A percentile compares a stretch with the other conserved stretches of the same genome.
These are phyloP conservation scores for Chrysotoxum bicinctum DNA, from an alignment of 2,888 invertebrate genomes.

Conservation along the genomic window DNA sequence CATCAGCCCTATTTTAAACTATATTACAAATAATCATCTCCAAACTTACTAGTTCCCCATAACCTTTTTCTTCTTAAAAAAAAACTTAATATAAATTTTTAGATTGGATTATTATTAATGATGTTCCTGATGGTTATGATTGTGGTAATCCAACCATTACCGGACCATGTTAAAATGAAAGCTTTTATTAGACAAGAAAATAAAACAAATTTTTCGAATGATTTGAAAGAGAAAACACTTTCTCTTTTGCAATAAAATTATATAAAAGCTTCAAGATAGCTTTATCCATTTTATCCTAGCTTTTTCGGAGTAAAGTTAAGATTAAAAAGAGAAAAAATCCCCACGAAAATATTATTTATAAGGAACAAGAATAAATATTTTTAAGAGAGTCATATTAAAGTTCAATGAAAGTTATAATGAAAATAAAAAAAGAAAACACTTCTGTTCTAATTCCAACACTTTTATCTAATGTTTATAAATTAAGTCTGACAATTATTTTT, in stretches of 20 bases:
- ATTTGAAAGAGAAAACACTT: conserved; percentile 34
- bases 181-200: not conserved
- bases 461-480: too few species aligned
- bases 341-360: not conserved
- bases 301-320: conserved; percentile 41
- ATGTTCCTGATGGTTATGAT: not conserved
- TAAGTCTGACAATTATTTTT: too few species aligned
- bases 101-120: not conserved
- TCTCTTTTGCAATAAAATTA: not conserved
- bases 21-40: too few species aligned
- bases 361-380: not conserved
- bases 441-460: too few species aligned
- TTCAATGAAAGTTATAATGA: too few species aligned
- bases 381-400: not conserved
- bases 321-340: conserved; percentile 18
- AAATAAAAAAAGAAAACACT: too few species aligned
- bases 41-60: too few species aligned
- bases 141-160: not conserved
- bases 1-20: too few species aligned
- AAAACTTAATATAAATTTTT: too few species aligned
- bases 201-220: not conserved
- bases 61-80: too few species aligned
- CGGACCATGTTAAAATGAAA: too few species aligned
- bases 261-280: not conserved
- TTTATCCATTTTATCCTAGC: conserved; percentile 34